Evolutionary conservation across 2,113 vertebrate species (phyloP).

Genomic region (Urocitellus parryii): DNA sequence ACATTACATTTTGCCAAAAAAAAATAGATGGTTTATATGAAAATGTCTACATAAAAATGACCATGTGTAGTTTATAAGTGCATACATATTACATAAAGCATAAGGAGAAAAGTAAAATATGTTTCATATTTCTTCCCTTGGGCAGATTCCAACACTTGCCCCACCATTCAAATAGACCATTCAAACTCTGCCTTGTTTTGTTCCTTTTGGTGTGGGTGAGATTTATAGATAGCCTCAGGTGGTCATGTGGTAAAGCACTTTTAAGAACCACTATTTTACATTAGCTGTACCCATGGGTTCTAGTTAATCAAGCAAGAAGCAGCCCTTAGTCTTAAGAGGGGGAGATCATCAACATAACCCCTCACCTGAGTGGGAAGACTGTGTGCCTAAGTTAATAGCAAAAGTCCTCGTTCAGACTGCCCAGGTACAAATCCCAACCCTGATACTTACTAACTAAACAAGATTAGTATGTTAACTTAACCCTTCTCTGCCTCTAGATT

Average conservation of each 20-base stretch:
- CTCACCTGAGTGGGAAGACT: background rate
- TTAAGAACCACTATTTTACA: background rate
- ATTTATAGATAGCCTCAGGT: constrained; percentile 6
- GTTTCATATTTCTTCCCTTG: constrained; percentile 58
- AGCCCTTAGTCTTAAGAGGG: background rate
- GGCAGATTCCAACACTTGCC: constrained; percentile 1
- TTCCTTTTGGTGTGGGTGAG: background rate
- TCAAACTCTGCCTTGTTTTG: background rate
- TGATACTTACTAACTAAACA: background rate
- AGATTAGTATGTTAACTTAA: background rate
- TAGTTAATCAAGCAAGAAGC: constrained; percentile 3
- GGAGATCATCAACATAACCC: background rate
- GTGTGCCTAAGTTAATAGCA: background rate
- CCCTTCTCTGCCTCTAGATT: background rate
- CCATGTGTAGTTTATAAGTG: constrained; percentile 31
- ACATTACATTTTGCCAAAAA: constrained; percentile 10
- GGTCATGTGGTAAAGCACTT: background rate
- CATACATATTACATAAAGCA: constrained; percentile 29
- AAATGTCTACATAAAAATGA: constrained; percentile 56
- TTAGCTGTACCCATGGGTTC: background rate
- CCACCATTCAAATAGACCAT: background rate
- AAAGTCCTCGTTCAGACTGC: background rate
- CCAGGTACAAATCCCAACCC: background rate
- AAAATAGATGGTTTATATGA: background rate
- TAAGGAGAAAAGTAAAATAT: constrained; percentile 55